Evolutionary conservation across 2,888 invertebrate genomes (phyloP), one percentile per base, ranked within the genome.

Genomic region (Temnothorax ravouxi): DNA sequence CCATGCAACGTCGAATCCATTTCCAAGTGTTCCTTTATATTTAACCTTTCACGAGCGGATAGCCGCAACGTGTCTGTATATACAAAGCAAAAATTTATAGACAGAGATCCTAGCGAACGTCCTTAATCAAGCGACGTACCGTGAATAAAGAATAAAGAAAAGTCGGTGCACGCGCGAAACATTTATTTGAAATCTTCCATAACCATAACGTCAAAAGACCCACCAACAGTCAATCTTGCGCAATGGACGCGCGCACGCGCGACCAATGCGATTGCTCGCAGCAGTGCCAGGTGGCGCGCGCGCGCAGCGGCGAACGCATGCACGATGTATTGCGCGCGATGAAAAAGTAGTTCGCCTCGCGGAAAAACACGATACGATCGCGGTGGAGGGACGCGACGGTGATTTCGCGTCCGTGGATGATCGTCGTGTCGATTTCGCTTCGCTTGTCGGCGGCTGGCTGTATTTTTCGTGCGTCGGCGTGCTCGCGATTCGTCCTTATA

Each of bases 331-430:
- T 59, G 56, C 25, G 13, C 87, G 86, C 81, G 67, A 34, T 8
- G 3, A 88, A 77, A 86, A 89, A 89, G 66, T 89, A 89, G 89
- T 89, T 62, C 89, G 66, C 61, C 62, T 83, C 67, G 77, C 8
- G 59, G 79, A 86, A 59, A 81, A 86, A 80, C 34, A 34, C 82
- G 71, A 86, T 13, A 38, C 86, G 84, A 86, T 85, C 88, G 71
- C 54, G 72, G 56, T 47, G 74, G 77, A 76, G 62, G 66, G 59
- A 71, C 52, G 76, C 66, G 82, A 87, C 82, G 85, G 54, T 59
- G 56, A n/a, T 61, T 59, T 71, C 50, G 34, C 47, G 2, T 62
- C 11, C 3, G 13, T 29, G 18, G 0, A 50, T 15, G 21, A 8
- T 69, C 8, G 6, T 69, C 21, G 21, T n/a, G 47, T 25, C 59